These are phyloP conservation scores for Pseudomyrmex cubaensis DNA, from an alignment of 1,140 invertebrate genomes.

Conservation along the genomic window DNA sequence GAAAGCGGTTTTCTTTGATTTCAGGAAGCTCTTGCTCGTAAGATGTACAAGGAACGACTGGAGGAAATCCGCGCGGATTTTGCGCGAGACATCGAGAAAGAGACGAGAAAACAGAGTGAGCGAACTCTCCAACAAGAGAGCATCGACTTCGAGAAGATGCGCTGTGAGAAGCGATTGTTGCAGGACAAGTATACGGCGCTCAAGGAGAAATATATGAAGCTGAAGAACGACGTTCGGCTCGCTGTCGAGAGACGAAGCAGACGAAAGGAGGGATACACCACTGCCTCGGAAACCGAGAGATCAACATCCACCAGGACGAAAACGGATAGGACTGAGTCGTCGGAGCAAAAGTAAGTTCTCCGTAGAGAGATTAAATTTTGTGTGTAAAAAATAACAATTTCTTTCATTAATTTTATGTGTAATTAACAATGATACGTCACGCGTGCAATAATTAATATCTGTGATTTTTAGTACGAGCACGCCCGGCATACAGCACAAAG, in stretches of 20 bases:
- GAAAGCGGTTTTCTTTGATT: slow-evolving; percentile 11
- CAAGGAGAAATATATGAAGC: slow-evolving; percentile 92
- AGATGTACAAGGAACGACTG: slow-evolving; percentile 88
- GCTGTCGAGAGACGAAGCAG: slow-evolving; percentile 86
- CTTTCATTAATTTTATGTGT: neutral
- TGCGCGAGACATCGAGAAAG: slow-evolving; percentile 86
- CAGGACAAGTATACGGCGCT: slow-evolving; percentile 92
- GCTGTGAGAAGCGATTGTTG: slow-evolving; percentile 90
- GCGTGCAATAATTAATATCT: slow-evolving; percentile 7
- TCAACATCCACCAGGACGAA: slow-evolving; percentile 85
- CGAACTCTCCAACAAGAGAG: slow-evolving; percentile 83
- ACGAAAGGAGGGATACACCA: slow-evolving; percentile 86
- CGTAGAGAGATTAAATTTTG: neutral
- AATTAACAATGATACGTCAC: neutral
- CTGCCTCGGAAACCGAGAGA: slow-evolving; percentile 91
- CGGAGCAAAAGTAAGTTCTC: slow-evolving; percentile 83
- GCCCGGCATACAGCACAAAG: slow-evolving; percentile 40
- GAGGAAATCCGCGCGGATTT: slow-evolving; percentile 87
- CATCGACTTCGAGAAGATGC: slow-evolving; percentile 87
- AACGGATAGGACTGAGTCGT: slow-evolving; percentile 82
- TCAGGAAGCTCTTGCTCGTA: slow-evolving; percentile 86
- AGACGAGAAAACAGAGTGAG: slow-evolving; percentile 82
- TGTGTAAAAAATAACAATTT: neutral
- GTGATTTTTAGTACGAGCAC: slow-evolving; percentile 33
- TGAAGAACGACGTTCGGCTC: slow-evolving; percentile 91